Percentiles rank a stretch among this genome's conserved stretches.
Evolutionary conservation across 1,140 invertebrate genomes (phyloP).

Genomic region (Procambarus clarkii): DNA sequence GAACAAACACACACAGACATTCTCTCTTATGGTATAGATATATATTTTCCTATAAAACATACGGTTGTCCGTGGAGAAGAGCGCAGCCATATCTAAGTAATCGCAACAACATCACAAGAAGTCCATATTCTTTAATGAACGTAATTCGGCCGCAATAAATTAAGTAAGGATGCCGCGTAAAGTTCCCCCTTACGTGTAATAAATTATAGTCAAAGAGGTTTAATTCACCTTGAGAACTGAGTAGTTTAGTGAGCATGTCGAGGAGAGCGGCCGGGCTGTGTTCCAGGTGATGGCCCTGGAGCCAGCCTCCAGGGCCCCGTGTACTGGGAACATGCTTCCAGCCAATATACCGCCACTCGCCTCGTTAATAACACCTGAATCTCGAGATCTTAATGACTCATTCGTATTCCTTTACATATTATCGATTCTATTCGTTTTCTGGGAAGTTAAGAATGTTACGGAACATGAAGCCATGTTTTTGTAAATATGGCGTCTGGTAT

Average conservation of each 20-base stretch:
- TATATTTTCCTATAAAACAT: too few relatives aligned
- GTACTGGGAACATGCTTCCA: not conserved
- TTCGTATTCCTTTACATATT: not conserved
- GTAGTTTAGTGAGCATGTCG: constrained; percentile 24
- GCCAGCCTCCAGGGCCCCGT: not conserved
- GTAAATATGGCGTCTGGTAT: not conserved
- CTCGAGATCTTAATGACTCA: not conserved
- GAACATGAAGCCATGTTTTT: not conserved
- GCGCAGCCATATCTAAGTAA: not conserved
- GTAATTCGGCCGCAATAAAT: constrained; percentile 40
- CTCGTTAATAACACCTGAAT: not conserved
- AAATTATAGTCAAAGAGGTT: constrained; percentile 51
- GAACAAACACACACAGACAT: too few relatives aligned
- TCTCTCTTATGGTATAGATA: too few relatives aligned
- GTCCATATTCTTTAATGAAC: constrained; percentile 42
- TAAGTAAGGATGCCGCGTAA: constrained; percentile 31
- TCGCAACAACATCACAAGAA: not conserved
- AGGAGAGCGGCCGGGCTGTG: not conserved
- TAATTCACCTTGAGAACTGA: constrained; percentile 48
- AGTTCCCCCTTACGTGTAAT: constrained; percentile 43
- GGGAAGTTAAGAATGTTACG: not conserved
- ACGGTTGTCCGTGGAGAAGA: not conserved
- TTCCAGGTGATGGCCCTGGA: constrained; percentile 33
- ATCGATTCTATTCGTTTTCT: not conserved
- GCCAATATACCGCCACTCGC: not conserved